phyloP scores from a whole-genome alignment of 2,113 vertebrate genomes.

The Xiphophorus couchianus region DNA sequence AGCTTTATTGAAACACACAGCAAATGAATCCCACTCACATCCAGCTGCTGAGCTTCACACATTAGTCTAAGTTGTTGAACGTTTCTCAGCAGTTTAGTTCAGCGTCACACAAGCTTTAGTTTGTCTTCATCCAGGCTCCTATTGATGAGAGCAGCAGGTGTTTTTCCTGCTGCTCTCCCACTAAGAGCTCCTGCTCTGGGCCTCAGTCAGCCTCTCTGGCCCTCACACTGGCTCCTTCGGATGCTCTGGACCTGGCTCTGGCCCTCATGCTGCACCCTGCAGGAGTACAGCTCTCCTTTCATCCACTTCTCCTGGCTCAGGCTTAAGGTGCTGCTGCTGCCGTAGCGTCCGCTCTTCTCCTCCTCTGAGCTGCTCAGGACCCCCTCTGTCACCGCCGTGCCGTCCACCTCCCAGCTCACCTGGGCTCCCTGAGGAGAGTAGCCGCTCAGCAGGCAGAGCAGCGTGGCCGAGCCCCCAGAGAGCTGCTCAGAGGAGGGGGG shows the following conservation, averaged over 20 bases:
- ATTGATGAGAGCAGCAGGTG: conserved; percentile 9
- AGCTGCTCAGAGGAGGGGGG: conserved; percentile 45
- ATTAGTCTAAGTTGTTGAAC: not conserved
- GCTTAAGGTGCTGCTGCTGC: conserved; percentile 52
- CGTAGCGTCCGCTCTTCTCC: conserved; percentile 47
- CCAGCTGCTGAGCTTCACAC: not conserved
- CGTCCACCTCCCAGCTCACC: conserved; percentile 50
- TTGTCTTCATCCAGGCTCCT: not conserved
- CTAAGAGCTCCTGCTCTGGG: conserved; percentile 23
- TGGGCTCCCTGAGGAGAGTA: conserved; percentile 50
- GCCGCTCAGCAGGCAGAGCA: conserved; percentile 38
- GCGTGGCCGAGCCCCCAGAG: conserved; percentile 28
- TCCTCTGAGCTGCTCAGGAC: conserved; percentile 53
- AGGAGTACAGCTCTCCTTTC: conserved; percentile 37
- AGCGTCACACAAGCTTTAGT: not conserved
- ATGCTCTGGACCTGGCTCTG: conserved; percentile 17
- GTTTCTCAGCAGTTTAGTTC: conserved; percentile 30
- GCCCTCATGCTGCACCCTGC: conserved; percentile 47
- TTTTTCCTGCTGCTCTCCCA: not conserved
- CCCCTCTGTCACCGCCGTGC: conserved; percentile 36
- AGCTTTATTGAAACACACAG: not conserved
- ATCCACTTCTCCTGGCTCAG: conserved; percentile 47
- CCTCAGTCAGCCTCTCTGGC: conserved; percentile 20
- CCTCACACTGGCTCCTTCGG: conserved; percentile 46
- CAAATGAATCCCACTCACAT: not conserved